Conservation (phyloP, 2,888 invertebrate species). For the Eustalomyia histrio region DNA sequence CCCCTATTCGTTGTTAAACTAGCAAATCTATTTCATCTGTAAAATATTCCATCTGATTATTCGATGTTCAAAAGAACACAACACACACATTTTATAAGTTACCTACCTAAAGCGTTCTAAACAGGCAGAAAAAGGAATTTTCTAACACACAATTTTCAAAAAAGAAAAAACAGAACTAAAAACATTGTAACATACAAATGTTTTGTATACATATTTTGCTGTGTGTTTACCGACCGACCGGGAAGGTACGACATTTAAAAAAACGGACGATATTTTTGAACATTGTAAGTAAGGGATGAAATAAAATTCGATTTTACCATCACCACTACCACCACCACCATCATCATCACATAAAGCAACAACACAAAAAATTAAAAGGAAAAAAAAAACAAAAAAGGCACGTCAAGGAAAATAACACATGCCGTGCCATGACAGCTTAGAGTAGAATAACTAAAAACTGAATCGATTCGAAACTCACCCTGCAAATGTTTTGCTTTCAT, state of each 20-base stretch:
- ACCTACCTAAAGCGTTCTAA: slow-evolving; percentile 20
- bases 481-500: slow-evolving; percentile 32
- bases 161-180: background rate
- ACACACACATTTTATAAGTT: slow-evolving; percentile 9
- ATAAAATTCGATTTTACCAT: slow-evolving; percentile 53
- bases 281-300: slow-evolving; percentile 58
- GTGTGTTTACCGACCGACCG: slow-evolving; percentile 4
- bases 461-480: slow-evolving; percentile 62
- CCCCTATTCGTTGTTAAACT: background rate
- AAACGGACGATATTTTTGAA: background rate
- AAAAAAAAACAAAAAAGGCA: slow-evolving; percentile 56
- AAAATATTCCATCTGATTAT: slow-evolving; percentile 24
- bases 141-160: slow-evolving; percentile 12
- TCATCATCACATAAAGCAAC: slow-evolving; percentile 12
- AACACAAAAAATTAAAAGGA: slow-evolving; percentile 28
- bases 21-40: background rate
- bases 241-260: slow-evolving; percentile 14
- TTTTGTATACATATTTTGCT: background rate
- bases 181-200: too few species aligned
- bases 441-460: slow-evolving; percentile 52
- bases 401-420: slow-evolving; percentile 64
- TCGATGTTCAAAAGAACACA: slow-evolving; percentile 21
- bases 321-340: slow-evolving; percentile 39
- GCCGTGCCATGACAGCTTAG: slow-evolving; percentile 57
- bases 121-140: slow-evolving; percentile 32